Percentiles rank a stretch among this genome's conserved stretches.
phyloP scores from a whole-genome alignment of 2,888 invertebrate genomes.

The Myopa tessellatipennis region DNA sequence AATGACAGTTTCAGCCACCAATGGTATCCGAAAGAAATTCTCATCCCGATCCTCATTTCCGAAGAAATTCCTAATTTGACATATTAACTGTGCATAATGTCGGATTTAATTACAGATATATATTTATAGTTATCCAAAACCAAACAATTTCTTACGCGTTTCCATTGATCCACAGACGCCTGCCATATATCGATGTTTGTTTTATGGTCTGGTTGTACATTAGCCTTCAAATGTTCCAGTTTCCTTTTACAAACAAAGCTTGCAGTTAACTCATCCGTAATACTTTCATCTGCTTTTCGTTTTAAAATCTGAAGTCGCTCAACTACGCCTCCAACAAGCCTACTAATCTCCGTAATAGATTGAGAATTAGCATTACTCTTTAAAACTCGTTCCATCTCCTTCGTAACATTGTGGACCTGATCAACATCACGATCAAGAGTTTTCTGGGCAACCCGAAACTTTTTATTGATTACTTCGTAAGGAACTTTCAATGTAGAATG shows the following conservation, averaged over 20 bases:
- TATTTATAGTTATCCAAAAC: background rate
- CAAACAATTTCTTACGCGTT: constrained; percentile 53
- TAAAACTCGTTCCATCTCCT: constrained; percentile 72
- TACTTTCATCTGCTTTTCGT: constrained; percentile 93
- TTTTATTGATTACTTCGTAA: constrained; percentile 97
- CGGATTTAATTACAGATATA: too few species aligned
- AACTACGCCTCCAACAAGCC: constrained; percentile 87
- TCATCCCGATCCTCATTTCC: too few species aligned
- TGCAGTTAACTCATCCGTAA: constrained; percentile 90
- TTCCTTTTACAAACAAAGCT: constrained; percentile 92
- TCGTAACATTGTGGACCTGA: constrained; percentile 83
- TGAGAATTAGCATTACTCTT: constrained; percentile 64
- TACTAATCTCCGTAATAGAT: constrained; percentile 77
- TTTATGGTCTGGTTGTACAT: constrained; percentile 59
- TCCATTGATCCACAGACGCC: constrained; percentile 66
- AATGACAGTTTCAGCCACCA: too few species aligned
- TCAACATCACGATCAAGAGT: constrained; percentile 92
- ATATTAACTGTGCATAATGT: background rate
- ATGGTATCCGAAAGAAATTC: too few species aligned
- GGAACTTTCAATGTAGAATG: constrained; percentile 98
- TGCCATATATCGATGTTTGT: constrained; percentile 61
- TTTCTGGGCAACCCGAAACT: constrained; percentile 95
- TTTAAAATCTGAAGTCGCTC: constrained; percentile 91
- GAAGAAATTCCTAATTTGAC: too few species aligned
- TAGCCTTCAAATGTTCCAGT: constrained; percentile 83